A percentile compares a stretch with the other conserved stretches of the same genome.
phyloP scores from a whole-genome alignment of 2,113 vertebrate species.

The Arizona elegans region DNA sequence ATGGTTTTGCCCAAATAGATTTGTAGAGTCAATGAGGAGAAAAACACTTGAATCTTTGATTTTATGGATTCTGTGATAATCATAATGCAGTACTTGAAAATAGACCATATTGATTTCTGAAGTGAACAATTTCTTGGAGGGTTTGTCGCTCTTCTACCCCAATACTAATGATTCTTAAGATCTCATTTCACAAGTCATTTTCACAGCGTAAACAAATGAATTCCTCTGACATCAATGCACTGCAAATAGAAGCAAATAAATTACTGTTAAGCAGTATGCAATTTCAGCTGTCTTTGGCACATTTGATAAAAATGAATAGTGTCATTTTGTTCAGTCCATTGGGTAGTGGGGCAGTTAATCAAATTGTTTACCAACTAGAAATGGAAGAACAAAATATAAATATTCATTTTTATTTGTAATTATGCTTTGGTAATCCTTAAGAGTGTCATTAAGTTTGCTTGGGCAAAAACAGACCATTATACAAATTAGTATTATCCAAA shows the following conservation, averaged over 20 bases:
- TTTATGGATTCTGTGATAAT: background rate
- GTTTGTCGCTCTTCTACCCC: background rate
- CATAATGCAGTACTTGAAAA: background rate
- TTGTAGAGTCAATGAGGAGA: background rate
- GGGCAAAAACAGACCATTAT: background rate
- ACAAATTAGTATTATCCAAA: background rate
- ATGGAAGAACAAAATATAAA: background rate
- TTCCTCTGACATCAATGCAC: background rate
- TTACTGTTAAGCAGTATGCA: background rate
- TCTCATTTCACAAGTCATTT: background rate
- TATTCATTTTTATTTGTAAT: constrained; percentile 10
- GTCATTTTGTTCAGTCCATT: constrained; percentile 3
- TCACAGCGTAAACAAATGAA: background rate
- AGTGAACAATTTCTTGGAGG: background rate
- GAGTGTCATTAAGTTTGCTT: background rate
- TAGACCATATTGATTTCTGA: background rate
- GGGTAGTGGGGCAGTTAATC: background rate
- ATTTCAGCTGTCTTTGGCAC: background rate
- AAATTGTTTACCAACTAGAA: background rate
- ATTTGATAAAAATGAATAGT: background rate
- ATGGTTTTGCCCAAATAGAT: background rate
- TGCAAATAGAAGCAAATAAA: constrained; percentile 22
- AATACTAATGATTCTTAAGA: background rate
- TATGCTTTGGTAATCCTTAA: background rate
- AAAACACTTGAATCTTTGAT: background rate